Evolutionary conservation across 2,113 vertebrate species (phyloP).

Genomic region (Sceloporus tristichus): DNA sequence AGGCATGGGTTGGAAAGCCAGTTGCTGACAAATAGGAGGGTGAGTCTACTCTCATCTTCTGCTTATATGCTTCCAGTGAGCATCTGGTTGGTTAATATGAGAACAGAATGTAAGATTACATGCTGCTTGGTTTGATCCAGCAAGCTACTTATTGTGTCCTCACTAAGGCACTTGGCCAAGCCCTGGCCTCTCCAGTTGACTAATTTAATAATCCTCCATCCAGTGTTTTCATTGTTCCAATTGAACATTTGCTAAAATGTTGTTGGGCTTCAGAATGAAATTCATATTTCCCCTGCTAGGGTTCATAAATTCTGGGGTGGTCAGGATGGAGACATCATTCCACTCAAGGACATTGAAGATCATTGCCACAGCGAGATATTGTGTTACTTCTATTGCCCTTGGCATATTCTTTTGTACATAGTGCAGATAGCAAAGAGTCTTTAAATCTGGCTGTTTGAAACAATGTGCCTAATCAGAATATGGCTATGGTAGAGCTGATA

Average conservation of each 20-base stretch:
- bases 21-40: no score
- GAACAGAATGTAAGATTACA: no score
- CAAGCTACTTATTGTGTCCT: neutral
- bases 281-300: neutral
- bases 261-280: neutral
- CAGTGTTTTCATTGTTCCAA: neutral
- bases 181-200: neutral
- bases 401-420: neutral
- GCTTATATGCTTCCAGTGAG: no score
- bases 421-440: neutral
- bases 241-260: neutral
- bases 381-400: neutral
- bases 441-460: neutral
- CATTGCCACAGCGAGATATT: neutral
- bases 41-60: no score
- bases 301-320: neutral
- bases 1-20: no score
- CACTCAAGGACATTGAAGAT: neutral
- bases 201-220: neutral
- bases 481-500: neutral
- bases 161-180: neutral
- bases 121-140: no score
- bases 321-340: neutral
- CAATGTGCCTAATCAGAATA: neutral
- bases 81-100: no score